Conservation (phyloP, 2,888 invertebrate genomes). For the Scaptomyza parva region DNA sequence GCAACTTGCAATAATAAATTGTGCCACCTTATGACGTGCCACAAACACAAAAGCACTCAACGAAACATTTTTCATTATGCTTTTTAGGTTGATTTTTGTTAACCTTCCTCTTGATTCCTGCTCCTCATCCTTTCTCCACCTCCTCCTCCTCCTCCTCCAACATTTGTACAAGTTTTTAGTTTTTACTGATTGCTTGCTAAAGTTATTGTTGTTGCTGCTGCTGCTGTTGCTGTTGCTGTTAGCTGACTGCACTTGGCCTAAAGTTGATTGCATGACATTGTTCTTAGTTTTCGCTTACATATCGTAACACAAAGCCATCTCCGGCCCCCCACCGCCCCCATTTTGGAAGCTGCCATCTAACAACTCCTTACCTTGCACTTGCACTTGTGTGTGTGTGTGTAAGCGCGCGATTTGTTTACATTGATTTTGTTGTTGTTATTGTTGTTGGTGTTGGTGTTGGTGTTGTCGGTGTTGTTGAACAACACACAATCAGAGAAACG, state of each 20-base stretch:
- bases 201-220: slow-evolving; percentile 30
- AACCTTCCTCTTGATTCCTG: neutral
- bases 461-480: slow-evolving; percentile 37
- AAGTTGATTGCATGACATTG: slow-evolving; percentile 78
- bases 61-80: slow-evolving; percentile 64
- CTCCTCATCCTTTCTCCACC: neutral
- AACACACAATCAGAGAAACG: slow-evolving; percentile 53
- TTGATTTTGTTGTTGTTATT: slow-evolving; percentile 61
- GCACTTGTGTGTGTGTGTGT: slow-evolving; percentile 25
- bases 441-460: slow-evolving; percentile 58
- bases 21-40: slow-evolving; percentile 62
- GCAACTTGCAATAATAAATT: slow-evolving; percentile 59
- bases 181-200: slow-evolving; percentile 41
- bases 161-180: slow-evolving; percentile 34
- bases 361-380: slow-evolving; percentile 25
- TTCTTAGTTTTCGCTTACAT: slow-evolving; percentile 70
- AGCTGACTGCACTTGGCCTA: slow-evolving; percentile 71
- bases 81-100: slow-evolving; percentile 21
- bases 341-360: neutral
- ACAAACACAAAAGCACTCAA: slow-evolving; percentile 57
- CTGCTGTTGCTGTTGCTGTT: slow-evolving; percentile 41
- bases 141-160: neutral
- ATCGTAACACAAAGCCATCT: slow-evolving; percentile 16
- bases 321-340: neutral
- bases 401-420: slow-evolving; percentile 65